These are phyloP conservation scores for Echinops telfairi DNA, from an alignment of 2,113 vertebrate species.

Conservation along the genomic window DNA sequence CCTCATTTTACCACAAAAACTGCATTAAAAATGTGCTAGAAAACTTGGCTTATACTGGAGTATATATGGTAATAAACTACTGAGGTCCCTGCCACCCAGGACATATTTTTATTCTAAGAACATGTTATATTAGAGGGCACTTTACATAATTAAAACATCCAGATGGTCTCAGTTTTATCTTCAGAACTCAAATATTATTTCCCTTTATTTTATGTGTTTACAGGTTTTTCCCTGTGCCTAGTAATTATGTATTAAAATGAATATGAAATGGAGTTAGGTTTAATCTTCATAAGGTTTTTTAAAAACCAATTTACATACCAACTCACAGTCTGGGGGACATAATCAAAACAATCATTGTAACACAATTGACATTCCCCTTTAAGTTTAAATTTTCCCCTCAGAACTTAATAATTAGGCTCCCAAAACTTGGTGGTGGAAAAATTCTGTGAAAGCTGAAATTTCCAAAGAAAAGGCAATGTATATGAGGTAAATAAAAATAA, in stretches of 20 bases:
- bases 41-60: too few relatives aligned
- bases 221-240: neutral
- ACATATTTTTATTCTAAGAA: neutral
- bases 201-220: neutral
- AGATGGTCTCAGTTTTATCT: neutral
- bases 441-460: too few relatives aligned
- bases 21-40: too few relatives aligned
- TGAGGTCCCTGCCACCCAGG: neutral
- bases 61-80: neutral
- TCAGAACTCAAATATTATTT: neutral
- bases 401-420: too few relatives aligned
- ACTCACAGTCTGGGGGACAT: neutral
- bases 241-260: neutral
- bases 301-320: conserved; percentile 36
- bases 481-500: too few relatives aligned
- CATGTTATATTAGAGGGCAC: neutral
- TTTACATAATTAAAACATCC: neutral
- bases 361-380: neutral
- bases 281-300: neutral
- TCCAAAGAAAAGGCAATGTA: too few relatives aligned
- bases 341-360: neutral
- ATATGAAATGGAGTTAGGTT: conserved; percentile 7
- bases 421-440: too few relatives aligned
- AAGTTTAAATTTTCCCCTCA: neutral
- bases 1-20: too few relatives aligned